These are phyloP conservation scores for Chirona hameri DNA, from an alignment of 2,888 invertebrate genomes.

Conservation along the genomic window DNA sequence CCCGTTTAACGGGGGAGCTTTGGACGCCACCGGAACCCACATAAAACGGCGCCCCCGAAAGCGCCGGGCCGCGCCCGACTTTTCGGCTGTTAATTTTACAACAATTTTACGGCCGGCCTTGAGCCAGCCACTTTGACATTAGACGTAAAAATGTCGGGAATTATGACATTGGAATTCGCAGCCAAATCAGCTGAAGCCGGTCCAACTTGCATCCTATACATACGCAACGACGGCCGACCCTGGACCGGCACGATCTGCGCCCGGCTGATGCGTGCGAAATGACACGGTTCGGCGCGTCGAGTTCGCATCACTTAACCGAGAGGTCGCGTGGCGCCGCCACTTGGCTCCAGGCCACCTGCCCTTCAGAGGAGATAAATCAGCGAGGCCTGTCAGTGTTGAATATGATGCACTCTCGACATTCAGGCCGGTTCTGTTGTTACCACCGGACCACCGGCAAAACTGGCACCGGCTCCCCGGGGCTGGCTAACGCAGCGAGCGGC, in stretches of 20 bases:
- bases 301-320: not conserved
- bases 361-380: too few species aligned
- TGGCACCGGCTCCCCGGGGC: not conserved
- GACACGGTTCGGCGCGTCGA: not conserved
- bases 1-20: not conserved
- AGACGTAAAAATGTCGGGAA: not conserved
- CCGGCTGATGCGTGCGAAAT: not conserved
- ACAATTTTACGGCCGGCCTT: not conserved
- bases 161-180: not conserved
- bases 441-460: not conserved
- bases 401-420: not conserved
- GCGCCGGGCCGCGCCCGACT: not conserved
- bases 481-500: not conserved
- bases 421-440: not conserved
- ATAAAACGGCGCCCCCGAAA: not conserved
- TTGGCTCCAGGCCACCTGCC: not conserved
- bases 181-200: not conserved
- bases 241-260: not conserved
- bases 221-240: not conserved
- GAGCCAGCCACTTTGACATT: not conserved
- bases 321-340: not conserved
- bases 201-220: constrained; percentile 24
- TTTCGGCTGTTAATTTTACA: not conserved
- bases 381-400: too few species aligned
- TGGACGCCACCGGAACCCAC: not conserved